Conservation (phyloP, 2,797 vertebrate species). For the Melanotaenia maccullochi region DNA sequence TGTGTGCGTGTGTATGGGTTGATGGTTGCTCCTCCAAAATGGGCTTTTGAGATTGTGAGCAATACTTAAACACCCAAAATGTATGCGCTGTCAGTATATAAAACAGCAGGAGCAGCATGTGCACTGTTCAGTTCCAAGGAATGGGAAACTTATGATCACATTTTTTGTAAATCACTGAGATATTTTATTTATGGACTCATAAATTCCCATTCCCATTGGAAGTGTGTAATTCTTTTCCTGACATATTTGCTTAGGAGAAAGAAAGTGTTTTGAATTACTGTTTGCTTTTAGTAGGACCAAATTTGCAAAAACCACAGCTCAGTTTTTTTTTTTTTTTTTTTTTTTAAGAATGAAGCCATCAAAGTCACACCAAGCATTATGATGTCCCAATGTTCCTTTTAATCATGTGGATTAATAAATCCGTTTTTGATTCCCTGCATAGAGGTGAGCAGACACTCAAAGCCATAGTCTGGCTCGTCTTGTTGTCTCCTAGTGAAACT, state of each 20-base stretch:
- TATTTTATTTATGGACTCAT: slow-evolving; percentile 56
- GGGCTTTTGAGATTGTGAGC: slow-evolving; percentile 68
- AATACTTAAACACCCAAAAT: slow-evolving; percentile 67
- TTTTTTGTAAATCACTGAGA: slow-evolving; percentile 31
- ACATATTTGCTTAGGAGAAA: slow-evolving; percentile 34
- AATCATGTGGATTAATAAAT: slow-evolving; percentile 36
- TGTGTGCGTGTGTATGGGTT: slow-evolving; percentile 7
- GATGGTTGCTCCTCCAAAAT: slow-evolving; percentile 52
- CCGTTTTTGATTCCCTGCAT: slow-evolving; percentile 28
- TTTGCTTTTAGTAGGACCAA: slow-evolving; percentile 67
- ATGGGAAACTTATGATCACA: slow-evolving; percentile 41
- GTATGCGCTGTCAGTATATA: slow-evolving; percentile 53
- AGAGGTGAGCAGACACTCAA: slow-evolving; percentile 31
- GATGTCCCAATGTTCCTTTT: slow-evolving; percentile 35
- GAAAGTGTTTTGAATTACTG: slow-evolving; percentile 42
- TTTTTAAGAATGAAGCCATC: slow-evolving; percentile 69
- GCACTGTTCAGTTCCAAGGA: slow-evolving; percentile 63
- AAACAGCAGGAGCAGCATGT: slow-evolving; percentile 56
- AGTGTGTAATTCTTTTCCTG: slow-evolving; percentile 26
- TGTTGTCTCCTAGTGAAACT: slow-evolving; percentile 35
- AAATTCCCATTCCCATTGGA: slow-evolving; percentile 50
- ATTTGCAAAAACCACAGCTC: slow-evolving; percentile 61
- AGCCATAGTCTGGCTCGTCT: slow-evolving; percentile 31
- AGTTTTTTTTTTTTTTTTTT: slow-evolving; percentile 19
- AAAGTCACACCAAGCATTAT: slow-evolving; percentile 68